Base-by-base conservation (phyloP, 2,797 vertebrate genomes). In the Odontamblyopus lacepedii region DNA sequence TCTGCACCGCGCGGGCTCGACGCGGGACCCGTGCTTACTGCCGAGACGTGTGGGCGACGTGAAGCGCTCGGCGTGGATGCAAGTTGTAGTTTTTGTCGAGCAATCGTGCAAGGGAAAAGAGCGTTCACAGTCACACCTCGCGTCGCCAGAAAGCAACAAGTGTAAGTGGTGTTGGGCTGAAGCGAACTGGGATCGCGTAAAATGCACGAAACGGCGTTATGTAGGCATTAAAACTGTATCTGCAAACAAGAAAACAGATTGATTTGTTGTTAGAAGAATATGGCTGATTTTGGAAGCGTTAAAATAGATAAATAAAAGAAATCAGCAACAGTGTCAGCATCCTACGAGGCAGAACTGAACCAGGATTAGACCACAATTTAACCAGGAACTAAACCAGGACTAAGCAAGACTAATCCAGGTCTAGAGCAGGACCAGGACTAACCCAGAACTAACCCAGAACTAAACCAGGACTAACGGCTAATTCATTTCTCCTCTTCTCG, bases 91-190 rank as follows among this genome's bases (percentile, higher is more conserved):
- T 71, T 23, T 30, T 76, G 67, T 69, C 44, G 44, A 15, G 12
- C 44, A 1, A 48, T 48, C 13, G 44, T 11, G 3, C 44, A 48
- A 16, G 44, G 15, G 44, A 16, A 6, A 73, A 80, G 80, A 79
- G 83, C 77, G 72, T 79, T n/a, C 6, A 5, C 44, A 4, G 16
- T 72, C 78, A 67, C 71, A 60, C 67, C 73, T 75, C 70, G 64
- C 59, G 8, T 27, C 63, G 12, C 38, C 38, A 26, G 38, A 66
- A 50, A 76, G 87, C 87, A 90, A 92, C 87, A 89, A 88, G 86
- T 88, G 85, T 63, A 63, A 85, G 44, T 15, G 44, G 15, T 8
- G 7, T 44, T 44, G 8, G 38, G 38, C 4, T 41, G 41, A 77
- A 83, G 73, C 74, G 73, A 69, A 67, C 63, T 13, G 61, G 81